Conservation (phyloP, 2,797 vertebrate genomes). For the Dermochelys coriacea region DNA sequence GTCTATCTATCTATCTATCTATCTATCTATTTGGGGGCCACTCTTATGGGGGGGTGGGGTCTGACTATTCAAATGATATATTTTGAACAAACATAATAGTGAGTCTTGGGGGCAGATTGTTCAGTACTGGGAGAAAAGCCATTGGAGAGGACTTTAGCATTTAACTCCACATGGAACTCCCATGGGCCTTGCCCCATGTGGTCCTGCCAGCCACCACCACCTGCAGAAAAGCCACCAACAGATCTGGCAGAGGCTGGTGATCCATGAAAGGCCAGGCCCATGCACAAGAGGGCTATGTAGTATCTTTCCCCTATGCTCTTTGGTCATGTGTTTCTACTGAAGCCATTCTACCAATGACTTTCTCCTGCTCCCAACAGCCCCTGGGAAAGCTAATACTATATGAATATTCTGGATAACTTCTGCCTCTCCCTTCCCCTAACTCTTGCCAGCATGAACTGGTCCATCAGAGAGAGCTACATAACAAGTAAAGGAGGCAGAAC, state of each 20-base stretch:
- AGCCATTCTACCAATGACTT: not conserved
- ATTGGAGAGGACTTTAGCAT: not conserved
- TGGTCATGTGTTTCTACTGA: not conserved
- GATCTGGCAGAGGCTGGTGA: not conserved
- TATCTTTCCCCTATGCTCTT: not conserved
- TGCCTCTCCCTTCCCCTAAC: not conserved
- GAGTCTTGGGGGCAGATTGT: not conserved
- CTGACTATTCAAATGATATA: not conserved
- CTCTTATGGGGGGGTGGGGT: not conserved
- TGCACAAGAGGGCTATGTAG: not conserved
- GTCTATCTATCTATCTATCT: not conserved
- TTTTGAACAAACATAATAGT: not conserved
- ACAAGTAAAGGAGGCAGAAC: slow-evolving; percentile 11
- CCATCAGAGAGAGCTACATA: slow-evolving; percentile 41
- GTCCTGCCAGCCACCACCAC: not conserved
- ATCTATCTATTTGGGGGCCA: not conserved
- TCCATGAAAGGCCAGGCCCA: not conserved
- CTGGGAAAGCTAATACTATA: not conserved
- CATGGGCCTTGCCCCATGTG: not conserved
- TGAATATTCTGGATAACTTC: not conserved
- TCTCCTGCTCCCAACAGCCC: not conserved
- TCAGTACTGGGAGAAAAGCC: not conserved
- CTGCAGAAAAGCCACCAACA: not conserved
- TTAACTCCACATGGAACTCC: not conserved
- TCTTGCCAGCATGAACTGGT: slow-evolving; percentile 56